Conservation (phyloP, 2,888 invertebrate species). For the Osmoderma eremita region DNA sequence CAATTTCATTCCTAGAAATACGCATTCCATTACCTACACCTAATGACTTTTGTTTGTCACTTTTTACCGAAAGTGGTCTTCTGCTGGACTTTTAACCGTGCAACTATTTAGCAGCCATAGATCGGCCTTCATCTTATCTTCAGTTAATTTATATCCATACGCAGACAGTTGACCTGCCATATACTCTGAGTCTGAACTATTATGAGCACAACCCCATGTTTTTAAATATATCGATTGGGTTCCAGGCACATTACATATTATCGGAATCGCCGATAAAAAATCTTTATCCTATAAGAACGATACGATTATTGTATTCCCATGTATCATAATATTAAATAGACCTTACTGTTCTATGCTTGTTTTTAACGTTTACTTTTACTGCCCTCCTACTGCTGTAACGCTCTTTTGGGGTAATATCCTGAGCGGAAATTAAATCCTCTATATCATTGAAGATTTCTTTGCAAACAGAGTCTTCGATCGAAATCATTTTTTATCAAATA, state of each 20-base stretch:
- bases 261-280: constrained; percentile 41
- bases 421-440: constrained; percentile 83
- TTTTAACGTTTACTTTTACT: constrained; percentile 75
- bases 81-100: constrained; percentile 97
- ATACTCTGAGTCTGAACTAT: constrained; percentile 97
- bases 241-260: constrained; percentile 68
- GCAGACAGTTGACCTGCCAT: constrained; percentile 95
- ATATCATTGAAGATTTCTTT: constrained; percentile 83
- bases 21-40: constrained; percentile 15
- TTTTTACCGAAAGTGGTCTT: constrained; percentile 83
- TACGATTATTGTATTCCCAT: not conserved
- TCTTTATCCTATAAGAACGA: constrained; percentile 25
- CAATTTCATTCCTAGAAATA: constrained; percentile 80
- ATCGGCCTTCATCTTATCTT: constrained; percentile 84
- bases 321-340: not conserved
- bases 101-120: constrained; percentile 97
- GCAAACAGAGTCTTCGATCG: constrained; percentile 57
- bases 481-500: constrained; percentile 10
- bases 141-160: constrained; percentile 86
- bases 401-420: constrained; percentile 83
- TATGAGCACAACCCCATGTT: constrained; percentile 99
- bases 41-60: constrained; percentile 50
- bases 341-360: constrained; percentile 53
- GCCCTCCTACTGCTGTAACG: constrained; percentile 77
- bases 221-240: constrained; percentile 86